Conservation (phyloP, 1,140 invertebrate species). For the Meloidogyne exigua region DNA sequence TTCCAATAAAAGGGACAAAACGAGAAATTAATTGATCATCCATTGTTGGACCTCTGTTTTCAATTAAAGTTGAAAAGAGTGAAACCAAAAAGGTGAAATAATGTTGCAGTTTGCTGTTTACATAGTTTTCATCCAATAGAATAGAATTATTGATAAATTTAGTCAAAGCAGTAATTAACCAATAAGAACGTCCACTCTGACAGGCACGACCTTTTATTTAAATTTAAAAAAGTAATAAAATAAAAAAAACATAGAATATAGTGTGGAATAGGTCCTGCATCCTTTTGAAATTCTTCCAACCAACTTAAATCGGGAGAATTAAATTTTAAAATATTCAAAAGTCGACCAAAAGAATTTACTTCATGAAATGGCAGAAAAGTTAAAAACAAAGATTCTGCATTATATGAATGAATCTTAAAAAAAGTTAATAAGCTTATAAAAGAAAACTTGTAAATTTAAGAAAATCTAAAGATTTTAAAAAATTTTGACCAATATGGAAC, state of each 20-base stretch:
- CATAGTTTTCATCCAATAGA: constrained; percentile 32
- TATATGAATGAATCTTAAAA: constrained; percentile 42
- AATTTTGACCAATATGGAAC: background rate
- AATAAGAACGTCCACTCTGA: constrained; percentile 12
- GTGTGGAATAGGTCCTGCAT: constrained; percentile 42
- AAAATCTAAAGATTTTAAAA: background rate
- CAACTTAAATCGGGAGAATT: constrained; percentile 36
- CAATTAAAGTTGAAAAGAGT: constrained; percentile 36
- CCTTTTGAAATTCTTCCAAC: constrained; percentile 31
- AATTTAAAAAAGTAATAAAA: background rate
- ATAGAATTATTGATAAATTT: constrained; percentile 1
- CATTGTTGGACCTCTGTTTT: constrained; percentile 29
- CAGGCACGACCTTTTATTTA: constrained; percentile 10
- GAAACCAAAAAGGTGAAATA: constrained; percentile 44
- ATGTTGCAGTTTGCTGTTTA: constrained; percentile 28
- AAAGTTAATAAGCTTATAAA: too few species aligned
- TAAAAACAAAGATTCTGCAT: constrained; percentile 40
- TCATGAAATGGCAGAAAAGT: constrained; percentile 43
- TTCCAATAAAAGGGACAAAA: constrained; percentile 42
- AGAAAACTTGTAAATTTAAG: background rate
- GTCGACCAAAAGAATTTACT: constrained; percentile 44
- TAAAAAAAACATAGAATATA: constrained; percentile 34
- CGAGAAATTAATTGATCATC: constrained; percentile 40
- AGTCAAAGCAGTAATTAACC: constrained; percentile 11
- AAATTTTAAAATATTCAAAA: constrained; percentile 42